Evolutionary conservation across 1,140 invertebrate species (phyloP).

Genomic region (Macrobrachium rosenbergii): DNA sequence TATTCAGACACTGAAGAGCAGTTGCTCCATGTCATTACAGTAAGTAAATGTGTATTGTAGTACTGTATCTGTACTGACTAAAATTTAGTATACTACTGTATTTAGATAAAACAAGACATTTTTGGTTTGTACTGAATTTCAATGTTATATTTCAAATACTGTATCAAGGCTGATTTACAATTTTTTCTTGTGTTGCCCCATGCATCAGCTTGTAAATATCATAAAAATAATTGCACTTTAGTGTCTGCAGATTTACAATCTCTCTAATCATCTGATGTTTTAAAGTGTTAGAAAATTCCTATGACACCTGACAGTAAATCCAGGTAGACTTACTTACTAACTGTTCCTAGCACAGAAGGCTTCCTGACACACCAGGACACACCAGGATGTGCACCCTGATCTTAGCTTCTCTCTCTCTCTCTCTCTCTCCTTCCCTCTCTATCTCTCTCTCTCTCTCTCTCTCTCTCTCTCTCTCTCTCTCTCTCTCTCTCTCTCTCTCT

Average conservation of each 20-base stretch:
- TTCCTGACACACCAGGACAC: conserved; percentile 36
- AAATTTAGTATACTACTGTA: no score
- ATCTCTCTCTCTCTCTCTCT: conserved; percentile 30
- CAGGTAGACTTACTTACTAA: conserved; percentile 26
- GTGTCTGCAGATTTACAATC: background rate
- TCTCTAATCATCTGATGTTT: conserved; percentile 23
- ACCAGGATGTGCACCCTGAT: conserved; percentile 43
- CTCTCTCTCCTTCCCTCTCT: background rate
- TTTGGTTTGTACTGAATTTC: no score
- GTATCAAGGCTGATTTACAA: no score
- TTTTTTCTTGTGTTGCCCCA: background rate
- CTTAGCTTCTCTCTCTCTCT: background rate
- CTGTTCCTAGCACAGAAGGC: conserved; percentile 46
- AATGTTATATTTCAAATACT: no score
- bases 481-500: conserved; percentile 31
- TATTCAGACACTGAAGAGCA: conserved; percentile 17
- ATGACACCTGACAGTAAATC: conserved; percentile 4
- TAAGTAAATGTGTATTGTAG: no score
- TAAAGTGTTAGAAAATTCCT: conserved; percentile 19
- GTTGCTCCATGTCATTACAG: background rate
- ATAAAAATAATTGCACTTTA: conserved; percentile 10
- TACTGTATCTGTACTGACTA: no score
- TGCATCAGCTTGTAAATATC: conserved; percentile 11
- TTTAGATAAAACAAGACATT: no score
- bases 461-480: conserved; percentile 41